Evolutionary conservation across 2,797 vertebrate species (phyloP).

Genomic region (Gambelia wislizenii): DNA sequence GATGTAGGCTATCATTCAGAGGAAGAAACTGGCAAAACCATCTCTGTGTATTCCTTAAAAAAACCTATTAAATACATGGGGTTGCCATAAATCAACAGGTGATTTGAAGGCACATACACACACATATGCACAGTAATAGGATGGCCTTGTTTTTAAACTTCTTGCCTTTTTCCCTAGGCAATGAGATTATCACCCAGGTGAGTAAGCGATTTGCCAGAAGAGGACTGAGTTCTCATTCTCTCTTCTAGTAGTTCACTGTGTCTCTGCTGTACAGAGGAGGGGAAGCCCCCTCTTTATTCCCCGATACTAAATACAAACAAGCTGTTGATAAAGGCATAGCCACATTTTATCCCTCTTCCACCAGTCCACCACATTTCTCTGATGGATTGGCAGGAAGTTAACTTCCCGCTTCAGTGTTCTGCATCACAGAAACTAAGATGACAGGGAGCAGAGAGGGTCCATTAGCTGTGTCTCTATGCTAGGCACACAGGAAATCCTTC

Average conservation of each 20-base stretch:
- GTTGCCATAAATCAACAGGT: too few relatives aligned
- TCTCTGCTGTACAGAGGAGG: not conserved
- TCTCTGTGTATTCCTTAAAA: too few relatives aligned
- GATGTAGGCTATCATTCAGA: too few relatives aligned
- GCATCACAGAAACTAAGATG: not conserved
- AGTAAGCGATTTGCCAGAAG: not conserved
- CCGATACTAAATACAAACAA: not conserved
- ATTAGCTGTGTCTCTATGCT: not conserved
- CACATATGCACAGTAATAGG: too few relatives aligned
- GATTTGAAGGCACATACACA: too few relatives aligned
- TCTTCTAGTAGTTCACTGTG: not conserved
- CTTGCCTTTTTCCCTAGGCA: not conserved
- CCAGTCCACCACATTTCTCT: not conserved
- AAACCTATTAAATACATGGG: too few relatives aligned
- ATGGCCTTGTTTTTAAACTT: not conserved
- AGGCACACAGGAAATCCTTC: not conserved
- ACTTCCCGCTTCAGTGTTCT: not conserved
- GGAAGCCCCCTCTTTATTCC: not conserved
- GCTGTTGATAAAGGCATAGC: not conserved
- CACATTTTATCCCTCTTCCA: not conserved
- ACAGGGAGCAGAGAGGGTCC: not conserved
- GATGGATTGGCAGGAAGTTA: not conserved
- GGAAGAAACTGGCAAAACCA: too few relatives aligned
- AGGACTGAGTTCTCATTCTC: not conserved
- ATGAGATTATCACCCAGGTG: not conserved